Evolutionary conservation across 2,797 vertebrate species (phyloP), one percentile per base, ranked within the genome.

Genomic region (Okamejei kenojei): DNA sequence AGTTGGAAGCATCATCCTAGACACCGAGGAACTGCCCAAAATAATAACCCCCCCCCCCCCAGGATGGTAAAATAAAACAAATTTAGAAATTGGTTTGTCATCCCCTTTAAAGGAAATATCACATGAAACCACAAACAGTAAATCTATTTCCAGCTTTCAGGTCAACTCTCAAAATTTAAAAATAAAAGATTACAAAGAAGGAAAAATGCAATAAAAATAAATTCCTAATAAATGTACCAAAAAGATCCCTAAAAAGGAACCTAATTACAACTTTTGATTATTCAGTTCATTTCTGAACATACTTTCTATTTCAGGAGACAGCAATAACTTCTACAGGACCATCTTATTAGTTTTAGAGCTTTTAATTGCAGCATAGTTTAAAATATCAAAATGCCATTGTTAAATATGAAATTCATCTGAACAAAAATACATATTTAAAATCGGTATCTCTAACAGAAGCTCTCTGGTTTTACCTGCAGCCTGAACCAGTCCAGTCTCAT

Each of bases 401-500:
- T 35, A 79, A 35, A 35, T 10, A 1, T 38, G 32, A 79, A 79
- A 77, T 77, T 63, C 4, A 86, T 63, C 11, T 32, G 82, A 63
- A 13, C 32, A 29, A n/a, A 88, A 26, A 86, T 84, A 61, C 65
- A 63, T 65, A 26, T 88, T 88, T 58, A 82, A 82, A 21, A 58
- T 38, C 38, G 0, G 0, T 15, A 17, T 23, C 26, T 74, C 2
- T 26, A 91, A 45, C 17, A 92, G 73, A 26, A 58, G 26, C 45
- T 54, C 23, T 93, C 35, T 45, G 32, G 7, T 61, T 96, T 95
- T 96, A 99, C 99, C 98, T 99, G 99, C 95, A 99, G 97, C 94
- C 99, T 97, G 96, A 99, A 99, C 99, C 99, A 99, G 96, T 99
- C 99, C 95, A 99, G 97, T 94, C 99, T 97, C 98, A 99, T 98